phyloP scores from a whole-genome alignment of 2,113 vertebrate species.

The Otus sunia region DNA sequence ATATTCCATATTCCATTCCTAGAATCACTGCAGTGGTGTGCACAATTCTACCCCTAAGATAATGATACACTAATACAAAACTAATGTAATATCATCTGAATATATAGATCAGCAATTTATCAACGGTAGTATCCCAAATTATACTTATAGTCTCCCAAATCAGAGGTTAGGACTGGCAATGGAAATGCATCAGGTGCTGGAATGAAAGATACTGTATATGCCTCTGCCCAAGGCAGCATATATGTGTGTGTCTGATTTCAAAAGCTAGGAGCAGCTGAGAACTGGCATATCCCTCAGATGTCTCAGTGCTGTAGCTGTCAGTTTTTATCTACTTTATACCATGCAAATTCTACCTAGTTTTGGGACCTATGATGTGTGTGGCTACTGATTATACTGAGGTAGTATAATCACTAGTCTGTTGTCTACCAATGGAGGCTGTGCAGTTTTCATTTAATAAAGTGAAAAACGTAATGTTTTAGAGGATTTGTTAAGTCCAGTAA shows the following conservation, averaged over 20 bases:
- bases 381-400: neutral
- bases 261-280: neutral
- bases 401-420: neutral
- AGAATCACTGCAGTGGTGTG: neutral
- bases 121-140: neutral
- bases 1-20: neutral
- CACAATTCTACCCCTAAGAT: neutral
- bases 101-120: neutral
- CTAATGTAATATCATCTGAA: neutral
- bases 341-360: neutral
- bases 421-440: neutral
- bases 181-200: neutral
- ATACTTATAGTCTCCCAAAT: neutral
- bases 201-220: neutral
- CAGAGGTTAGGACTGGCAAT: neutral
- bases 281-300: neutral
- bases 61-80: neutral
- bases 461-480: neutral
- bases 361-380: accelerated
- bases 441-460: neutral
- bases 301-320: neutral
- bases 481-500: neutral
- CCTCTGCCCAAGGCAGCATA: neutral
- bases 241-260: neutral
- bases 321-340: neutral